Base-by-base conservation (phyloP, 2,113 vertebrate genomes). In the Syngnathus scovelli region DNA sequence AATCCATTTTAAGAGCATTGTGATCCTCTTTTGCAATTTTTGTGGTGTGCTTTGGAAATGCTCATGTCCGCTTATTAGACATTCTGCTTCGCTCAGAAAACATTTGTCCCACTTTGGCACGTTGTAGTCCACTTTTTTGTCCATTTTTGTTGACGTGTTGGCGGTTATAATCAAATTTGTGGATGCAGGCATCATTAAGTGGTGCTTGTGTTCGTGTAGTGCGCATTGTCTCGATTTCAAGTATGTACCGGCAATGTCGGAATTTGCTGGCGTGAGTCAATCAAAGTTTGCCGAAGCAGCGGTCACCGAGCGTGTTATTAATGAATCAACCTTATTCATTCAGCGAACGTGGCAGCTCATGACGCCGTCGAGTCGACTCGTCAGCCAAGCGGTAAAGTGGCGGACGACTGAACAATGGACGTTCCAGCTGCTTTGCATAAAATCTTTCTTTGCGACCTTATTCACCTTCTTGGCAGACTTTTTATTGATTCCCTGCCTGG, bases 401-500 rank as follows among this genome's bases (percentile, higher is more conserved):
- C 15, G 6, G 27, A 33, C 33, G 55, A 33, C 6, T 15, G 5
- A 58, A 58, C 27, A 58, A 58, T 36, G 36, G 55, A 58, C 55
- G 12, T 58, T 58, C 6, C 12, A 7, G 55, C 55, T 58, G 15
- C 55, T 36, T 58, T 58, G 55, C 55, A 58, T 58, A 58, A 58
- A 58, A 58, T 58, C 55, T 58, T 36, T 58, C 55, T 58, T 58
- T 58, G 27, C 36, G 55, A 33, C 27, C 55, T 58, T 58, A 27
- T 18, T 58, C 55, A 37, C 55, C 55, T 58, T 58, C 55, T 13
- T 33, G 0, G 10, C 23, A 58, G 55, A 36, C 55, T 58, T 56
- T 56, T 58, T 58, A 58, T 36, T 36, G 55, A 36, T 58, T 58
- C 27, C 13, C 13, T 15, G 71, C 83, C 78, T 70, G 23, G 44